Base-by-base conservation (phyloP, 2,888 invertebrate genomes). In the Copidosoma aretas region DNA sequence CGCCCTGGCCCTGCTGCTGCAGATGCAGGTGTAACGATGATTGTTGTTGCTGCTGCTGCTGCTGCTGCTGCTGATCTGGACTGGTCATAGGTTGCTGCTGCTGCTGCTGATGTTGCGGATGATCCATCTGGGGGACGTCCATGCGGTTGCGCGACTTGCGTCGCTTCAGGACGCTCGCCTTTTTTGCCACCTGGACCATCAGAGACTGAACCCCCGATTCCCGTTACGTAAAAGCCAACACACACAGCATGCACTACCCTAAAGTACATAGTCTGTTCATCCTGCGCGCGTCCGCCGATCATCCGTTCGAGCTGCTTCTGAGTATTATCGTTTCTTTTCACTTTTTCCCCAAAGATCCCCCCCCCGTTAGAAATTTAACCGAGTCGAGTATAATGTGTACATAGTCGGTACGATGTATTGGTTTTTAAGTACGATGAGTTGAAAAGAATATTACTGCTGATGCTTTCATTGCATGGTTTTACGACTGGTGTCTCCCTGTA, bases 101-200 rank as follows among this genome's bases (percentile, higher is more conserved):
- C 60, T 60, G 76, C 70, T 64, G 70, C 75, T 66, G 61, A 22
- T 54, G 60, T 24, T 64, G 66, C 24, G 60, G 60, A 60, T 62
- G 75, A 17, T 64, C 77, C 67, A 73, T 74, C 17, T 81, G 79
- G 10, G 84, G 82, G 39, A 86, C 79, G 74, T 90, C 90, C 89
- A 90, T 89, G 75, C 89, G 86, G 77, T 89, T 89, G 77, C 88
- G 85, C 62, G 91, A 91, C 81, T 91, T 90, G 71, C 91, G 85
- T 71, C 91, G 85, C 81, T 91, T 90, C 75, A 91, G 86, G 74
- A 91, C 90, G 77, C 90, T 91, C 73, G 91, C 91, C 80, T 90
- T 89, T 82, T 91, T 90, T 72, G 91, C 91, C 78, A 91, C 90
- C 89, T 91, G 89, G 79, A 88, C 88, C 86, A 89, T 89, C 82